Conservation (phyloP, 2,113 vertebrate genomes). For the Lota lota region DNA sequence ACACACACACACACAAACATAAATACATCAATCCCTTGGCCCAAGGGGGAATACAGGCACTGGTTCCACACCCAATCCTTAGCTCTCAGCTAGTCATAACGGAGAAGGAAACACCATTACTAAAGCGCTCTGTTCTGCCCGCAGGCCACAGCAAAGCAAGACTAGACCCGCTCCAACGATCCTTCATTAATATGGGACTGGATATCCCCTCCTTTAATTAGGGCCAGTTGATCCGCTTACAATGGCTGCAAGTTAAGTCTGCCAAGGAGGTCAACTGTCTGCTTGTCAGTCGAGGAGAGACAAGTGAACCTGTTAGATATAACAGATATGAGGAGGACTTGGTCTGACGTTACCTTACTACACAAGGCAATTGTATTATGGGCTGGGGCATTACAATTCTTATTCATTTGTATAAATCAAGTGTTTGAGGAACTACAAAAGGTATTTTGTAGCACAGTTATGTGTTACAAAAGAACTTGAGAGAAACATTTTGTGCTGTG, state of each 20-base stretch:
- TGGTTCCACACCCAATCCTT: conserved; percentile 1
- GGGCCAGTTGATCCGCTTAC: conserved; percentile 35
- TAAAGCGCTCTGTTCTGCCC: conserved; percentile 21
- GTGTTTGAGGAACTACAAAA: not conserved
- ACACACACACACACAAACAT: conserved; percentile 3
- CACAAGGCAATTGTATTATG: too few relatives aligned
- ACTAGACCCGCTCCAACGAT: conserved; percentile 37
- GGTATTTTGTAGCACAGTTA: not conserved
- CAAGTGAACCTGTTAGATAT: conserved; percentile 19
- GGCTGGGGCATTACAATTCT: too few relatives aligned
- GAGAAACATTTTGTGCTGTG: not conserved
- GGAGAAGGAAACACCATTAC: conserved; percentile 17
- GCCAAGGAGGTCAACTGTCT: conserved; percentile 13
- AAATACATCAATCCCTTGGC: not conserved
- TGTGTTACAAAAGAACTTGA: not conserved
- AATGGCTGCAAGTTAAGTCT: conserved; percentile 36
- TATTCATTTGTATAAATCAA: not conserved
- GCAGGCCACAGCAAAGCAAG: conserved; percentile 45
- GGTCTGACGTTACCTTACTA: conserved; percentile 24
- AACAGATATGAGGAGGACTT: not conserved
- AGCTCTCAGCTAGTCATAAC: not conserved
- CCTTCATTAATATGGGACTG: conserved; percentile 42
- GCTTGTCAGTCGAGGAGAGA: conserved; percentile 19
- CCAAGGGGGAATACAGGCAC: conserved; percentile 6
- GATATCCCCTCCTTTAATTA: conserved; percentile 45